Evolutionary conservation across 1,140 invertebrate species (phyloP), one percentile per base, ranked within the genome.

Genomic region (Amyelois transitella): DNA sequence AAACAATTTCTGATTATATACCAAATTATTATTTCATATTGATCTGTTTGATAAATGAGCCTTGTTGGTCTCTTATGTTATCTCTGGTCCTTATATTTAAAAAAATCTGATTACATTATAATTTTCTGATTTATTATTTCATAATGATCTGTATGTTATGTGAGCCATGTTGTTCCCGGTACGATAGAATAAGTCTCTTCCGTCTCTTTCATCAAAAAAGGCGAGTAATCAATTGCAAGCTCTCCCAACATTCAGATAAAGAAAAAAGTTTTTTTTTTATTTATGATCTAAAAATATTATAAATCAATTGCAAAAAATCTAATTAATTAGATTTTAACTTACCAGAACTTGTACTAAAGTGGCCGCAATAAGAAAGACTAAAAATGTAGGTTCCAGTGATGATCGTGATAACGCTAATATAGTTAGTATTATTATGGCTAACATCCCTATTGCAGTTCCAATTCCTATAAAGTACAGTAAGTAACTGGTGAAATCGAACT

Each of bases 401-500:
- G 14, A 54, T 6, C 32, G 58, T 19, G 51, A 51, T 1, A 63
- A 19, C 0, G 64, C 0, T 47, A 53, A 60, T 0, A 61, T 52
- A 0, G 76, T 14, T 0, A 38, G 45, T 0, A 70, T n/a, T 0
- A 66, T 44, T 14, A 66, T 19, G 0, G 50, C 22, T 2, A 81
- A n/a, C 0, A 49, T 62, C 0, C 2, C 17, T 6, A 81, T 60
- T 7, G 65, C 73, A 6, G 55, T 22, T 1, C 55, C 48, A 24
- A 73, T 68, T 6, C 53, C 65, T 2, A 72, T 44, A 1, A 76
- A 25, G 51, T 72, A 77, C 7, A 81, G 7, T 10, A 69, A 56
- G 50, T 51, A 75, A 24, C 62, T 50, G 0, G 75, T 81, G 52
- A 81, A 81, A 53, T 81, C 75, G 17, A 77, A 77, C 77, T 81